Percentiles rank a stretch among this genome's conserved stretches.
phyloP scores from a whole-genome alignment of 2,113 vertebrate species.

The Marcusenius ussheri region DNA sequence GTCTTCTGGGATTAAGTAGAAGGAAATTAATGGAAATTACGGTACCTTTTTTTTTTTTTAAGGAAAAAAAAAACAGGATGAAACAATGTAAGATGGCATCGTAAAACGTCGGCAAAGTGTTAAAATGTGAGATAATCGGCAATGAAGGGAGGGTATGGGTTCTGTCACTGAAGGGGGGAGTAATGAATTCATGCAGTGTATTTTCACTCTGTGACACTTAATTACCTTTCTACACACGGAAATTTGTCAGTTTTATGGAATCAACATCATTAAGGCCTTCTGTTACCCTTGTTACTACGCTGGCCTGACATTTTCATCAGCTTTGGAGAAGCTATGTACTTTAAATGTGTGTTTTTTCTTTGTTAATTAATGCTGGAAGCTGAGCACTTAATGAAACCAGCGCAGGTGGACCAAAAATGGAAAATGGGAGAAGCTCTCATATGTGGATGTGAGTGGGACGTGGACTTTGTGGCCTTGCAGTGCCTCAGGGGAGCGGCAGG shows the following conservation, averaged over 20 bases:
- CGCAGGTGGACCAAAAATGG: background rate
- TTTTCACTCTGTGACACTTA: conserved; percentile 46
- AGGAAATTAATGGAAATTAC: background rate
- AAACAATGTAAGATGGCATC: conserved; percentile 33
- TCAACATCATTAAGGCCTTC: conserved; percentile 49
- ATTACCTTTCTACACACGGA: conserved; percentile 45
- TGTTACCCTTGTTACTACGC: conserved; percentile 48
- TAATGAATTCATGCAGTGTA: conserved; percentile 54
- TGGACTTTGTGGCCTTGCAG: background rate
- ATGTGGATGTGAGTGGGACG: background rate
- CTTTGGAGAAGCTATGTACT: conserved; percentile 10
- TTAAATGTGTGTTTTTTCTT: background rate
- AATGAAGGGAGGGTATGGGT: conserved; percentile 52
- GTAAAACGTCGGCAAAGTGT: conserved; percentile 51
- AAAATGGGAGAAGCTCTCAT: background rate
- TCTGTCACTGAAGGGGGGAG: conserved; percentile 54
- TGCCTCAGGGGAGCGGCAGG: background rate
- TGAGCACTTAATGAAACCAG: conserved; percentile 41
- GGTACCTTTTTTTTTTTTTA: background rate
- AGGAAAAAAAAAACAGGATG: conserved; percentile 33
- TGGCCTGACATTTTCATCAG: conserved; percentile 50
- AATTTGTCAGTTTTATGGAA: conserved; percentile 54
- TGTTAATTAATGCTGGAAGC: conserved; percentile 10
- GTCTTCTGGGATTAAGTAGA: background rate
- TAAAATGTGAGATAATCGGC: conserved; percentile 56